Percentiles rank a stretch among this genome's conserved stretches.
Conservation (phyloP, 2,888 invertebrate genomes). For the Barypeithes pellucidus region DNA sequence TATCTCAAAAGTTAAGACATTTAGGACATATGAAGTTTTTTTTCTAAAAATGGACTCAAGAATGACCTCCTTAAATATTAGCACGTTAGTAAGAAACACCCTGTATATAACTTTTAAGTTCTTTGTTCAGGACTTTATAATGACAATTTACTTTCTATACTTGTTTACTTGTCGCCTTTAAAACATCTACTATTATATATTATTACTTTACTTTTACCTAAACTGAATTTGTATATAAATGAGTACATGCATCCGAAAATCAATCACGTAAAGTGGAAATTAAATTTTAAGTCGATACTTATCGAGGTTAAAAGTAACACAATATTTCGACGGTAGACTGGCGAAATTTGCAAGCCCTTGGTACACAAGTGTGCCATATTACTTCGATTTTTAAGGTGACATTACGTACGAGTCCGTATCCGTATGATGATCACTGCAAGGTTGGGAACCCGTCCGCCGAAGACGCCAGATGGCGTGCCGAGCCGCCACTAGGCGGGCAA, state of each 20-base stretch:
- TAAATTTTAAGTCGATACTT: not conserved
- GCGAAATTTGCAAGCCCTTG: slow-evolving; percentile 40
- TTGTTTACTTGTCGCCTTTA: not conserved
- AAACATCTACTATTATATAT: slow-evolving; percentile 2
- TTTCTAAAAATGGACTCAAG: too few species aligned
- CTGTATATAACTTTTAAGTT: not conserved
- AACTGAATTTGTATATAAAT: not conserved
- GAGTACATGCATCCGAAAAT: slow-evolving; percentile 10
- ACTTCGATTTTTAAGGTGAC: slow-evolving; percentile 39
- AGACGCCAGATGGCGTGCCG: slow-evolving; percentile 82
- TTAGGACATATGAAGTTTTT: too few species aligned
- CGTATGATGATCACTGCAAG: slow-evolving; percentile 63
- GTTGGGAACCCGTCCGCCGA: slow-evolving; percentile 71
- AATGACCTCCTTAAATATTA: too few species aligned
- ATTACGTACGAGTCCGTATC: slow-evolving; percentile 70
- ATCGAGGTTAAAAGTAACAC: slow-evolving; percentile 17
- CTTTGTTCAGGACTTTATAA: not conserved
- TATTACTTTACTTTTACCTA: slow-evolving; percentile 7
- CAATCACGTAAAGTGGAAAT: not conserved
- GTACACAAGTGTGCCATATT: slow-evolving; percentile 40
- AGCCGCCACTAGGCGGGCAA: slow-evolving; percentile 81
- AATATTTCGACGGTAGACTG: not conserved
- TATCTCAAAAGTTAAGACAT: too few species aligned
- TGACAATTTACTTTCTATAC: not conserved
- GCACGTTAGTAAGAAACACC: too few species aligned